A percentile compares a stretch with the other conserved stretches of the same genome.
phyloP scores from a whole-genome alignment of 2,888 invertebrate species.

The Brachynemurus nebulosus region DNA sequence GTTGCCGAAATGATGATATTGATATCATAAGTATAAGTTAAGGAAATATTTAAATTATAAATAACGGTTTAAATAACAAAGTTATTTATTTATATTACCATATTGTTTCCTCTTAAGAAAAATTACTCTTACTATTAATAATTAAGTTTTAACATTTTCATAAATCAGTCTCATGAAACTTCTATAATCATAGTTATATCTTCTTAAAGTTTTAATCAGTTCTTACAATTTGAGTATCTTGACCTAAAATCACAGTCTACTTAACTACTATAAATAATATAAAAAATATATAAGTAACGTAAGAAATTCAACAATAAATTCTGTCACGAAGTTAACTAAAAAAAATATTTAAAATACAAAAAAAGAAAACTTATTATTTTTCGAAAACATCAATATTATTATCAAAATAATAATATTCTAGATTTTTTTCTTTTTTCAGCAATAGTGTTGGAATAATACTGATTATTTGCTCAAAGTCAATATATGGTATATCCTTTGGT shows the following conservation, averaged over 20 bases:
- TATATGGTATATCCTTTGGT: background rate
- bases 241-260: background rate
- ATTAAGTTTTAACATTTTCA: background rate
- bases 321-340: background rate
- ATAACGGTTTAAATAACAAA: background rate
- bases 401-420: constrained; percentile 17
- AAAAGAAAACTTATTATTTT: background rate
- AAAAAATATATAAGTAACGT: background rate
- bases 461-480: constrained; percentile 11
- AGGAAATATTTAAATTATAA: background rate
- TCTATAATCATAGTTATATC: background rate
- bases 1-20: background rate
- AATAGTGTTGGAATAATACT: constrained; percentile 10
- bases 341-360: background rate
- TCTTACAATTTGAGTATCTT: constrained; percentile 3
- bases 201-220: constrained; percentile 6
- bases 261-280: background rate
- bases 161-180: background rate
- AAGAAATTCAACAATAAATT: background rate
- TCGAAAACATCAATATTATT: background rate
- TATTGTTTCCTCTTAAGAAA: background rate
- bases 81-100: constrained; percentile 6
- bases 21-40: background rate
- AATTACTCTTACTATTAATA: background rate
- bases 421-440: constrained; percentile 9